phyloP scores from a whole-genome alignment of 2,113 vertebrate species.

The Mesitornis unicolor region DNA sequence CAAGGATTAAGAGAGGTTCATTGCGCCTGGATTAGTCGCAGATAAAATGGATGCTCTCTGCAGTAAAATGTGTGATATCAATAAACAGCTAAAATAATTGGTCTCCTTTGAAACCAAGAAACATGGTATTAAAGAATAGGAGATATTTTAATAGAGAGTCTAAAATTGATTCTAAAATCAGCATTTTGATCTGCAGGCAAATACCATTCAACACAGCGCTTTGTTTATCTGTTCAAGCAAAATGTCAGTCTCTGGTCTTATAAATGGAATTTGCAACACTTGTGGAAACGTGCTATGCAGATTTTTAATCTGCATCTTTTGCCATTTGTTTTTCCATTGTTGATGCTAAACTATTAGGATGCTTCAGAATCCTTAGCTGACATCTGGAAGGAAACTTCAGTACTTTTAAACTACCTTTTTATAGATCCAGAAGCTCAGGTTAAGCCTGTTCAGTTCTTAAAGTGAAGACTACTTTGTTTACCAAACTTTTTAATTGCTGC shows the following conservation, averaged over 20 bases:
- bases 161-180: slow-evolving; percentile 1
- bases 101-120: neutral
- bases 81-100: slow-evolving; percentile 8
- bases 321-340: neutral
- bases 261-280: neutral
- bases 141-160: neutral
- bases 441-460: neutral
- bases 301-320: slow-evolving; percentile 8
- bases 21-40: neutral
- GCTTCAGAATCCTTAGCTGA: neutral
- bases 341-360: neutral
- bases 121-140: neutral
- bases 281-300: neutral
- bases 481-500: neutral
- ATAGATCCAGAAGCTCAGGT: neutral
- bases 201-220: neutral
- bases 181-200: slow-evolving; percentile 14
- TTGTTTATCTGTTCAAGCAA: slow-evolving; percentile 20
- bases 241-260: slow-evolving; percentile 2
- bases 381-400: neutral
- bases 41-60: neutral
- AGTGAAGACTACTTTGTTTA: neutral
- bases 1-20: neutral
- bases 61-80: neutral
- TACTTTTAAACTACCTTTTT: neutral